Conservation (phyloP, 2,888 invertebrate species). For the Chorisops tibialis region DNA sequence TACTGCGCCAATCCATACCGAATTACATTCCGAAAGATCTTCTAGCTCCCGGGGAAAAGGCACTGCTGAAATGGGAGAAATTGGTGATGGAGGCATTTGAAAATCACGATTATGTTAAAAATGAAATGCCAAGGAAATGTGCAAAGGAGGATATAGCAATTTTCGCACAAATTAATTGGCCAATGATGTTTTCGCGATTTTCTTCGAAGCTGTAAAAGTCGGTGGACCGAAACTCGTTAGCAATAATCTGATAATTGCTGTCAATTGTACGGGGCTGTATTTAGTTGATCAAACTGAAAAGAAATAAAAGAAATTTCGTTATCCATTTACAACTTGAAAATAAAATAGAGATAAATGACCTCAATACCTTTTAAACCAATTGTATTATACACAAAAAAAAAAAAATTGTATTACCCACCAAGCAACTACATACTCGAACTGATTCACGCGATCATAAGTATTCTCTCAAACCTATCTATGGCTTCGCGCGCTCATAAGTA, state of each 20-base stretch:
- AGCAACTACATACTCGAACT: no score
- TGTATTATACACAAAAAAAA: no score
- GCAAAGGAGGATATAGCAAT: conserved; percentile 89
- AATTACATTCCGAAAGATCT: conserved; percentile 45
- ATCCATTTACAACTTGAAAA: no score
- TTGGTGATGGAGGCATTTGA: conserved; percentile 69
- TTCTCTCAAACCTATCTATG: no score
- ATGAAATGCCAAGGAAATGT: conserved; percentile 61
- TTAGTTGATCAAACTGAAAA: conserved; percentile 89
- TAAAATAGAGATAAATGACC: no score
- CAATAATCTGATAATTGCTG: conserved; percentile 81
- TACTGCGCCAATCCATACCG: conserved; percentile 39
- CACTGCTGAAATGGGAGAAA: conserved; percentile 68
- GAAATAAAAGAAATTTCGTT: no score
- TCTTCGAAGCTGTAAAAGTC: conserved; percentile 83
- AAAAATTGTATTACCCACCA: no score
- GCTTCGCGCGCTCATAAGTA: no score
- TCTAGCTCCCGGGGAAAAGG: conserved; percentile 58
- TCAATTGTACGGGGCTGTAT: conserved; percentile 92
- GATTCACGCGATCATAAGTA: no score
- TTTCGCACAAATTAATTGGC: conserved; percentile 90
- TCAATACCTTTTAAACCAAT: no score
- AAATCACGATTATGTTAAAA: conserved; percentile 68
- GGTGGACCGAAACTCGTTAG: conserved; percentile 65
- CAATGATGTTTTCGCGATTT: conserved; percentile 89